phyloP scores from a whole-genome alignment of 2,113 vertebrate genomes.

The Neogobius melanostomus region DNA sequence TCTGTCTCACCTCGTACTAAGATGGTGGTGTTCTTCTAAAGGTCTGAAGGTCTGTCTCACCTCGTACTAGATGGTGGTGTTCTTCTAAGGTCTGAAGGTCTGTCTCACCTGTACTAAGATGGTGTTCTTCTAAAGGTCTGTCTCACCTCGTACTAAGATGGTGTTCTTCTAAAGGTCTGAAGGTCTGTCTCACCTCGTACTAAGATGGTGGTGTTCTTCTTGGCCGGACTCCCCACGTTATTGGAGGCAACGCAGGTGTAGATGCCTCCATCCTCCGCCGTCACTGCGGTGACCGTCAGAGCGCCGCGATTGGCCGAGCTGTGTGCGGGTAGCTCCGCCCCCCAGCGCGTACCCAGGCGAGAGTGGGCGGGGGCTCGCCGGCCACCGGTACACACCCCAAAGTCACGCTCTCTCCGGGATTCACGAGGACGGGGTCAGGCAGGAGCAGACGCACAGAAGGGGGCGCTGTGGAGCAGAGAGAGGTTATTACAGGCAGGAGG shows the following conservation, averaged over 20 bases:
- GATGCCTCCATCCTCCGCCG: constrained; percentile 46
- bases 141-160: too few relatives aligned
- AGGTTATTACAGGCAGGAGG: too few relatives aligned
- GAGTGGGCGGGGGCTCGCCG: constrained; percentile 54
- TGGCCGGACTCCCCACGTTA: constrained; percentile 64
- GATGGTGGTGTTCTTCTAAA: too few relatives aligned
- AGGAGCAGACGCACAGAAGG: constrained; percentile 57
- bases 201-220: constrained; percentile 53
- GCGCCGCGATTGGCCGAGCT: constrained; percentile 45
- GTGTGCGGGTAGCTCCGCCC: constrained; percentile 52
- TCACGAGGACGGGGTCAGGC: constrained; percentile 66
- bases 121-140: too few relatives aligned
- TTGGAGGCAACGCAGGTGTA: constrained; percentile 68
- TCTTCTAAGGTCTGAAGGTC: too few relatives aligned
- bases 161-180: too few relatives aligned
- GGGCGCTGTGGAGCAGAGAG: constrained; percentile 38
- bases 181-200: constrained; percentile 55
- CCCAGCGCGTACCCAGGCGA: constrained; percentile 44
- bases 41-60: too few relatives aligned
- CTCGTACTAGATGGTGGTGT: too few relatives aligned
- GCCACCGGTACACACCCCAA: constrained; percentile 52
- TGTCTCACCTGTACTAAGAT: too few relatives aligned
- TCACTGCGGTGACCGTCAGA: constrained; percentile 51
- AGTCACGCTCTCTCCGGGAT: constrained; percentile 48
- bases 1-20: too few relatives aligned